phyloP scores from a whole-genome alignment of 2,888 invertebrate genomes.

The Mactromeris polynyma region DNA sequence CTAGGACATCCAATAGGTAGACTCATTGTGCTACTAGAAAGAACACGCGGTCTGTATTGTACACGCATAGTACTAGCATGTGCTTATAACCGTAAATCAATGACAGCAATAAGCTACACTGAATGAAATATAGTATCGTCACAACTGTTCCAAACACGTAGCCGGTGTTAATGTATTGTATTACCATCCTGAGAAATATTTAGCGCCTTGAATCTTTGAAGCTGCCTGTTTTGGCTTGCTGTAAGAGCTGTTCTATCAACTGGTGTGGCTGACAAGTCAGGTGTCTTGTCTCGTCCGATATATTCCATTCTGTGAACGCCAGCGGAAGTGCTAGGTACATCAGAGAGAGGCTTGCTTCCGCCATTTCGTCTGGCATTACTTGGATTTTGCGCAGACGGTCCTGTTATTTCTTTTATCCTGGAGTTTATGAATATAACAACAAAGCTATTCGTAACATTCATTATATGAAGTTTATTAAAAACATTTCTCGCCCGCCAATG shows the following conservation, averaged over 20 bases:
- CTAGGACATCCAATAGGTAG: no score
- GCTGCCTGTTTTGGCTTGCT: constrained; percentile 37
- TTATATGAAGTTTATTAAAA: no score
- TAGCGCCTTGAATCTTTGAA: constrained; percentile 46
- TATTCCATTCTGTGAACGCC: not conserved
- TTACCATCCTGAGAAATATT: constrained; percentile 1
- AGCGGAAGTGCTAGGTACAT: not conserved
- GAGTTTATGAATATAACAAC: no score
- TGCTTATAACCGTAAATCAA: not conserved
- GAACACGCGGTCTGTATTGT: no score
- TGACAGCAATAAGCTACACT: not conserved
- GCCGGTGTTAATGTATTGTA: no score
- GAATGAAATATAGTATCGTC: not conserved
- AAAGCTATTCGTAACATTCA: no score
- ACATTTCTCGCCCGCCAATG: no score
- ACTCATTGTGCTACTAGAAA: no score
- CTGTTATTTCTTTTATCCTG: constrained; percentile 1
- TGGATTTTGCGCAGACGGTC: not conserved
- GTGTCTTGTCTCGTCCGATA: constrained; percentile 36
- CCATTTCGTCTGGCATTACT: not conserved
- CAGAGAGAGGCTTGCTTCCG: not conserved
- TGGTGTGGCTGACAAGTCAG: constrained; percentile 33
- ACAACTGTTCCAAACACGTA: not conserved
- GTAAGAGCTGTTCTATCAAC: constrained; percentile 29
- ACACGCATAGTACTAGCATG: no score